Evolutionary conservation across 2,797 vertebrate genomes (phyloP), one percentile per base, ranked within the genome.

Genomic region (Amblyopsis hoosieri): DNA sequence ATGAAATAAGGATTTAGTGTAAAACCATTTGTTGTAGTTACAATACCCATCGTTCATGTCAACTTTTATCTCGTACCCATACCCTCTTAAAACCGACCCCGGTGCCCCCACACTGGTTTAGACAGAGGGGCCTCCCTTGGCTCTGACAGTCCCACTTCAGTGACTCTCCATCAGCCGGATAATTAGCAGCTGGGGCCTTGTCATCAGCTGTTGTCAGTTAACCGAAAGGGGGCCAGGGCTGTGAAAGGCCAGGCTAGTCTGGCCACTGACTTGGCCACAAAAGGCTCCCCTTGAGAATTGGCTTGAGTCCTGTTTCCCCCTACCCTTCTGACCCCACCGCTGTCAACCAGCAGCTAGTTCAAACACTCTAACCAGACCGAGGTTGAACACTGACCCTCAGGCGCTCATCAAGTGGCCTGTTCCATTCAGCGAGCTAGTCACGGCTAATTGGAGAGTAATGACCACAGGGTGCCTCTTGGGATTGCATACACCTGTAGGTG

Each of bases 171-270:
- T 92, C 90, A 89, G 84, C 87, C 85, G 74, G 80, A 89, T 91
- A 92, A 92, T 91, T 88, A 90, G 89, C 90, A 89, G 89, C 89
- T 89, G 88, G 84, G 85, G 72, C 80, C 86, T 86, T 84, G 87
- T 84, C 81, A 80, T 89, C 85, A 88, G 83, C 87, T 91, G 90
- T 81, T 87, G 83, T 72, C 75, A 58, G 71, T 74, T 69, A 62
- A 80, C 47, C 64, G 82, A 78, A 70, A 64, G 74, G 78, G 69
- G 46, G 73, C 67, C 77, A 46, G 60, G 74, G 45, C 81, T 76
- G 73, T 84, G 87, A 88, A 86, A 88, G 86, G 77, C 76, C 81
- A 64, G 72, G 62, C 81, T 84, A 69, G 76, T 77, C 82, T 57
- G 78, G 78, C 82, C 78, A 84, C 68, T 75, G 76, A 83, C 82